Base-by-base conservation (phyloP, 2,888 invertebrate species). In the Acanthococcus lagerstroemiae region DNA sequence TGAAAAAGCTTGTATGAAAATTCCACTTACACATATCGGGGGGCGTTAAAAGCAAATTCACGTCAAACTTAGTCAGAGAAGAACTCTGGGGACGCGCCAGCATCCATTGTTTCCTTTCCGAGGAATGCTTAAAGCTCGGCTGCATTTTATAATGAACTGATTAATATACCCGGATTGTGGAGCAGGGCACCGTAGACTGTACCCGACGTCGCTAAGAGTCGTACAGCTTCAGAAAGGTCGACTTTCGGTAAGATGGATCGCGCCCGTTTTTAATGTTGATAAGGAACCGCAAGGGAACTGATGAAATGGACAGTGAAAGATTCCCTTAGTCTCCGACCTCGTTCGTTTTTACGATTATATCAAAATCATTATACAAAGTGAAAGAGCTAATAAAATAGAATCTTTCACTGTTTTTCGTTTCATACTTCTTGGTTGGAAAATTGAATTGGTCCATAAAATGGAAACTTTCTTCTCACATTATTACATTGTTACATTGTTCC, bases 31-130 rank as follows among this genome's bases (percentile, higher is more conserved):
- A 45, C 45, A 45, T 46, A 46, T 46, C 46, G 46, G 52, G 52
- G 52, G 61, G 61, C 61, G 50, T 61, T 61, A 61, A 61, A 61
- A 61, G 61, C 61, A 61, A 61, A 61, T 61, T 61, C 61, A 61
- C 61, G 61, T 61, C 61, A 61, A 61, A 61, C 52, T 61, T 61
- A 61, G 61, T 50, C 61, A 61, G 19, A 50, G 52, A 22, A 50
- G 30, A 60, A 30, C 61, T 61, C 61, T 27, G 52, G 61, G 61
- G 61, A 61, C 61, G 19, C 52, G 48, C 21, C 61, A 27, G 45
- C 61, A 61, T 61, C 52, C 61, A 52, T 61, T 30, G 61, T 61
- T 60, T 50, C 27, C 15, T 56, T 56, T 56, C 37, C 21, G 52
- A 22, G 37, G 19, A 50, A 61, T 21, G 50, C 50, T 61, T 61